These are phyloP conservation scores for Anastatus disparis DNA, from an alignment of 1,140 invertebrate genomes.

Conservation along the genomic window DNA sequence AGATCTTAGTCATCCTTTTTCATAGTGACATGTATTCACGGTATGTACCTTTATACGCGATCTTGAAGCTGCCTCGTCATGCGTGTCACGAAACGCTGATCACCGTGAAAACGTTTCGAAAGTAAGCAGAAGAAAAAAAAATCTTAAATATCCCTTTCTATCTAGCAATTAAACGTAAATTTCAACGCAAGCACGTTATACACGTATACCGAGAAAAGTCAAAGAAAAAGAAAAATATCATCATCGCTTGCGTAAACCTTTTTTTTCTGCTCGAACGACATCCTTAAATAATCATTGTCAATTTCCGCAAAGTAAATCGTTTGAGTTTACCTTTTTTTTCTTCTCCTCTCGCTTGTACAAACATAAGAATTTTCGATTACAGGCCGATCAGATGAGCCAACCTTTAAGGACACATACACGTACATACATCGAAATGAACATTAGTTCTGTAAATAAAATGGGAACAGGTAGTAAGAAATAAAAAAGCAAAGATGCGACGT, in stretches of 20 bases:
- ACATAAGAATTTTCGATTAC: not conserved
- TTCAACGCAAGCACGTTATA: too few species aligned
- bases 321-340: too few species aligned
- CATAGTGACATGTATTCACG: too few species aligned
- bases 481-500: not conserved
- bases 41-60: too few species aligned
- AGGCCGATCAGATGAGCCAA: not conserved
- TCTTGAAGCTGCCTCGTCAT: not conserved
- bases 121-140: too few species aligned
- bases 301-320: not conserved
- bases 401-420: too few species aligned
- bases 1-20: not conserved
- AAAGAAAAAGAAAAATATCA: too few species aligned
- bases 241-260: too few species aligned
- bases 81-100: slow-evolving; percentile 4
- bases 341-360: not conserved
- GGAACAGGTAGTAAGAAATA: not conserved
- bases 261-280: not conserved
- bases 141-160: not conserved
- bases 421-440: slow-evolving; percentile 11
- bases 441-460: slow-evolving; percentile 20
- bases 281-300: not conserved
- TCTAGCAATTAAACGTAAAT: too few species aligned
- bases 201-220: too few species aligned
- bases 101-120: not conserved